Conservation (phyloP, 2,113 vertebrate species). For the Oreochromis niloticus region DNA sequence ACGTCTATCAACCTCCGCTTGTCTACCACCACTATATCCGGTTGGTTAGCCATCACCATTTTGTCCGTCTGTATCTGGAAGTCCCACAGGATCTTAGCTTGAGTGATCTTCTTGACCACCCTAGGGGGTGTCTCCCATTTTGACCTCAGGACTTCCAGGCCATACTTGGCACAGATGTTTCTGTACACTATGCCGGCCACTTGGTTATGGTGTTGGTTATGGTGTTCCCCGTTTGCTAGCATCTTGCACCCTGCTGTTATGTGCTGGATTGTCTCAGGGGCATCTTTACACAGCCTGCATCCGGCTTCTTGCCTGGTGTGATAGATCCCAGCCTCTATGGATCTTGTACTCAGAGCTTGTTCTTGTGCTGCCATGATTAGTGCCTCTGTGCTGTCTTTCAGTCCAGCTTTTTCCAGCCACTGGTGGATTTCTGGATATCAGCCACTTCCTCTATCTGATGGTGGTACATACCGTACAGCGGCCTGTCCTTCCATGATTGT, state of each 20-base stretch:
- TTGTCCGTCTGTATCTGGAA: background rate
- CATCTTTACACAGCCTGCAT: background rate
- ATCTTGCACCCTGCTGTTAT: background rate
- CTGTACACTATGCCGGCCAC: background rate
- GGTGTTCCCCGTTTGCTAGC: background rate
- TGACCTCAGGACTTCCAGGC: background rate
- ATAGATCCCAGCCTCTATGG: background rate
- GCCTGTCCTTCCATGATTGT: background rate
- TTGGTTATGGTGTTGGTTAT: background rate
- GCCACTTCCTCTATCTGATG: background rate
- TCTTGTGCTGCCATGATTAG: background rate
- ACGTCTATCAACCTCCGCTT: background rate
- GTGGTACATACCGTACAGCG: background rate
- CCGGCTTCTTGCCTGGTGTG: background rate
- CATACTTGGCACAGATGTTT: background rate
- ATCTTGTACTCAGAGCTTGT: background rate
- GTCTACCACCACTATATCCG: background rate
- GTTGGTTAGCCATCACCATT: background rate
- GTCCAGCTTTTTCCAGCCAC: background rate
- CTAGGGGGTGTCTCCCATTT: background rate
- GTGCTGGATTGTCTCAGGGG: background rate
- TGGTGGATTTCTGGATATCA: background rate
- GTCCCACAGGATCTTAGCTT: background rate
- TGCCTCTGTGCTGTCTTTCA: background rate
- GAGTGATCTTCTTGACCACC: background rate